Conservation (phyloP, 1,140 invertebrate species). For the Drosophila seguyi region DNA sequence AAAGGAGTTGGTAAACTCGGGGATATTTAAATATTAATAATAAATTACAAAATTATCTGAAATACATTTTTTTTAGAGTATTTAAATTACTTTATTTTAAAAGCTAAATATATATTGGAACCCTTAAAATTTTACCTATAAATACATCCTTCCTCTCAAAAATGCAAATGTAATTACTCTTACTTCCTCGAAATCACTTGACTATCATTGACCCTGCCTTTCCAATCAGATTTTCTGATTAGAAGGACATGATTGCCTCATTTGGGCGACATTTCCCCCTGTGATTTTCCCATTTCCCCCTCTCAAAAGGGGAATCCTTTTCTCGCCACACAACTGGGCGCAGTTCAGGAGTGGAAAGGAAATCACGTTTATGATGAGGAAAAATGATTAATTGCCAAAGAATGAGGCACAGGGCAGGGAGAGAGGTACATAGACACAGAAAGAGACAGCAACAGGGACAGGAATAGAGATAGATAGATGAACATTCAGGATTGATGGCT, state of each 20-base stretch:
- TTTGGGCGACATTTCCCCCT: slow-evolving; percentile 35
- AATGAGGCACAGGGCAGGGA: slow-evolving; percentile 64
- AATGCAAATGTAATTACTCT: slow-evolving; percentile 5
- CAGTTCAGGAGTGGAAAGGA: slow-evolving; percentile 68
- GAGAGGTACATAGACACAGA: slow-evolving; percentile 10
- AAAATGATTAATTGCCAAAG: slow-evolving; percentile 82
- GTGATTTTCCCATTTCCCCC: background rate
- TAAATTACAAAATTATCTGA: background rate
- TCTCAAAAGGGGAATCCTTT: slow-evolving; percentile 16
- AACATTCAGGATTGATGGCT: slow-evolving; percentile 75
- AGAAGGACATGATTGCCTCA: slow-evolving; percentile 41
- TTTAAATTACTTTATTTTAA: background rate
- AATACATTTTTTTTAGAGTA: accelerated
- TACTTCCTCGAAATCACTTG: background rate
- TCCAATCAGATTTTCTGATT: slow-evolving; percentile 23
- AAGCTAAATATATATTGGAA: background rate
- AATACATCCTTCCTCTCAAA: background rate
- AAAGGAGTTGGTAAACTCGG: background rate
- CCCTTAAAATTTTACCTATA: background rate
- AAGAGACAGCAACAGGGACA: slow-evolving; percentile 4
- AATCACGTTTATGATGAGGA: slow-evolving; percentile 82
- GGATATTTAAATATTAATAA: background rate
- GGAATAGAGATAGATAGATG: slow-evolving; percentile 50
- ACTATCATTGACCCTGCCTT: slow-evolving; percentile 3
- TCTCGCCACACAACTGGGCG: slow-evolving; percentile 46